A percentile compares a stretch with the other conserved stretches of the same genome.
phyloP scores from a whole-genome alignment of 2,797 vertebrate genomes.

The Prunella strophiata region DNA sequence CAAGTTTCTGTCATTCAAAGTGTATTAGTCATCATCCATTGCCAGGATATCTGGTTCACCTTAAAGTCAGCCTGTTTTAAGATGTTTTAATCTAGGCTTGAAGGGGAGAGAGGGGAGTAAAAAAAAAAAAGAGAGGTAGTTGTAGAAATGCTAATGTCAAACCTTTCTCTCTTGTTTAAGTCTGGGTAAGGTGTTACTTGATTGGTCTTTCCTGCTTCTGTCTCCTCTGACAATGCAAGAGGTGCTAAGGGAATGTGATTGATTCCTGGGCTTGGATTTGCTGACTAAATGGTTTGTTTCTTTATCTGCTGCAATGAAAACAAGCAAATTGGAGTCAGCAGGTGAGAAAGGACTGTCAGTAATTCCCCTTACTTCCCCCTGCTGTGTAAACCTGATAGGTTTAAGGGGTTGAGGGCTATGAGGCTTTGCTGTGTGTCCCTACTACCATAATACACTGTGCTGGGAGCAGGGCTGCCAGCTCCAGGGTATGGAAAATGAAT shows the following conservation, averaged over 20 bases:
- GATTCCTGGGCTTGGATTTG: slow-evolving; percentile 12
- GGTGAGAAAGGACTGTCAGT: background rate
- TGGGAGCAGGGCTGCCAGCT: background rate
- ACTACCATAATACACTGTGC: rapidly evolving
- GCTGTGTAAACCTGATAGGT: background rate
- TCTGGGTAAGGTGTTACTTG: background rate
- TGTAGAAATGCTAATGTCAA: slow-evolving; percentile 2
- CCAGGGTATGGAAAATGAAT: background rate
- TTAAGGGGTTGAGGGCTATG: background rate
- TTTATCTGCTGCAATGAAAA: slow-evolving; percentile 5
- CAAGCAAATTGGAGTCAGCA: background rate
- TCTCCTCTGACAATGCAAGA: background rate
- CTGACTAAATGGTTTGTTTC: background rate
- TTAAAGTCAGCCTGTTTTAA: background rate
- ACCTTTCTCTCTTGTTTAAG: background rate
- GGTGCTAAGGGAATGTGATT: background rate
- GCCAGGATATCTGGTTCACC: slow-evolving; percentile 12
- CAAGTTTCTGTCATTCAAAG: slow-evolving; percentile 53
- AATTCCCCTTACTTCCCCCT: background rate
- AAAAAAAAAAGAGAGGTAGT: background rate
- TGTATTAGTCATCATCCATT: slow-evolving; percentile 41
- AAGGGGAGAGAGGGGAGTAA: background rate
- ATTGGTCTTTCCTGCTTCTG: background rate
- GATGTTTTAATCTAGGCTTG: slow-evolving; percentile 4
- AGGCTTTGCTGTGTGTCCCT: background rate